Percentiles rank a stretch among this genome's conserved stretches.
phyloP scores from a whole-genome alignment of 2,888 invertebrate species.

The Listrodromus nycthemerus region DNA sequence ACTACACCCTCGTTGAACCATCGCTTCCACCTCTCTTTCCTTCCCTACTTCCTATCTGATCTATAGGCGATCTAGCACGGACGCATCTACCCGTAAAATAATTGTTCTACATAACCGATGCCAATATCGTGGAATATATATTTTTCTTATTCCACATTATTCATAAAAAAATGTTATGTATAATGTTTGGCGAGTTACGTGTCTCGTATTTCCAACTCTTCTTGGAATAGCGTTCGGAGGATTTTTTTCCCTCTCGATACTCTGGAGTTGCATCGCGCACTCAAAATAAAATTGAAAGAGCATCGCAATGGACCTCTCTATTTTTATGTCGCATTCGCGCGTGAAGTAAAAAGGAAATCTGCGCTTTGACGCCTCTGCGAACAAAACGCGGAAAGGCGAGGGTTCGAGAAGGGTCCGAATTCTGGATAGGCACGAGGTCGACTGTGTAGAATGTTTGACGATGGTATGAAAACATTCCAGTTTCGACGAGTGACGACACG shows the following conservation, averaged over 20 bases:
- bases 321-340: constrained; percentile 23
- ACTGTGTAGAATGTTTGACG: constrained; percentile 22
- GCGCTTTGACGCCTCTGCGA: constrained; percentile 39
- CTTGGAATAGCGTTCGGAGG: not conserved
- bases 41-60: not conserved
- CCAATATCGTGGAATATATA: constrained; percentile 13
- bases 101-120: constrained; percentile 60
- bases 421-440: constrained; percentile 40
- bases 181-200: not conserved
- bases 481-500: constrained; percentile 40
- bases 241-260: not conserved
- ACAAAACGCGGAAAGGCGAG: constrained; percentile 25
- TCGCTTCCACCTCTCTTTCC: constrained; percentile 41
- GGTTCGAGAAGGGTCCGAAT: constrained; percentile 9
- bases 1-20: constrained; percentile 48
- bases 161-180: not conserved
- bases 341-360: constrained; percentile 2
- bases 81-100: constrained; percentile 61
- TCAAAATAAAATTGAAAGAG: constrained; percentile 1
- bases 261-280: not conserved
- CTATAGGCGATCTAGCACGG: constrained; percentile 36
- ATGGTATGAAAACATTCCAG: constrained; percentile 37
- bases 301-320: not conserved
- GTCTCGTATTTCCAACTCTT: constrained; percentile 19
- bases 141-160: constrained; percentile 9